Evolutionary conservation across 1,140 invertebrate genomes (phyloP).

Genomic region (Apis dorsata): DNA sequence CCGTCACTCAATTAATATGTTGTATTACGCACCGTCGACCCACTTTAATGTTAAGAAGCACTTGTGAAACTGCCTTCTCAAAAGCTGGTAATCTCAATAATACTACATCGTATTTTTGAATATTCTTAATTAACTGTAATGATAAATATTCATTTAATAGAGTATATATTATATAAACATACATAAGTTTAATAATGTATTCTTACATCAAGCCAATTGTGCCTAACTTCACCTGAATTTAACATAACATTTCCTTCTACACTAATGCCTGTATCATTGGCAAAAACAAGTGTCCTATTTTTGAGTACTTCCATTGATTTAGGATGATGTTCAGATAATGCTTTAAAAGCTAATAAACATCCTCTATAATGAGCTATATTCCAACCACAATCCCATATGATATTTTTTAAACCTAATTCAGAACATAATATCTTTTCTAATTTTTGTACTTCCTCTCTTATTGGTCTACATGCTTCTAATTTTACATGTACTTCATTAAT

Average conservation of each 20-base stretch:
- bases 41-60: slow-evolving; percentile 90
- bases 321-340: slow-evolving; percentile 86
- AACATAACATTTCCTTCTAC: slow-evolving; percentile 93
- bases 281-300: slow-evolving; percentile 89
- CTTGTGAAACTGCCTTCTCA: slow-evolving; percentile 90
- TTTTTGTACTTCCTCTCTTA: slow-evolving; percentile 85
- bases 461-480: slow-evolving; percentile 82
- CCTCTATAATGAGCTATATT: slow-evolving; percentile 92
- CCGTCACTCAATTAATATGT: slow-evolving; percentile 73
- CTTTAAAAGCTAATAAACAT: slow-evolving; percentile 88
- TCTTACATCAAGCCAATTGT: slow-evolving; percentile 93
- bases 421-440: slow-evolving; percentile 82
- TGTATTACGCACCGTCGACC: slow-evolving; percentile 85
- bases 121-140: slow-evolving; percentile 89
- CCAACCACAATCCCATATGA: slow-evolving; percentile 92
- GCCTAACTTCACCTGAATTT: slow-evolving; percentile 93
- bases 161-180: slow-evolving; percentile 6
- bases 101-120: slow-evolving; percentile 87
- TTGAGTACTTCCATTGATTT: slow-evolving; percentile 84
- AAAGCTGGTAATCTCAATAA: slow-evolving; percentile 88
- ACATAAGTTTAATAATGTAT: slow-evolving; percentile 28
- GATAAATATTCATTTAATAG: slow-evolving; percentile 49
- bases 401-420: slow-evolving; percentile 81
- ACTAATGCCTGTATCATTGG: slow-evolving; percentile 92
- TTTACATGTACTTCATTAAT: slow-evolving; percentile 82